Evolutionary conservation across 2,888 invertebrate genomes (phyloP).

Genomic region (Buathra laborator): DNA sequence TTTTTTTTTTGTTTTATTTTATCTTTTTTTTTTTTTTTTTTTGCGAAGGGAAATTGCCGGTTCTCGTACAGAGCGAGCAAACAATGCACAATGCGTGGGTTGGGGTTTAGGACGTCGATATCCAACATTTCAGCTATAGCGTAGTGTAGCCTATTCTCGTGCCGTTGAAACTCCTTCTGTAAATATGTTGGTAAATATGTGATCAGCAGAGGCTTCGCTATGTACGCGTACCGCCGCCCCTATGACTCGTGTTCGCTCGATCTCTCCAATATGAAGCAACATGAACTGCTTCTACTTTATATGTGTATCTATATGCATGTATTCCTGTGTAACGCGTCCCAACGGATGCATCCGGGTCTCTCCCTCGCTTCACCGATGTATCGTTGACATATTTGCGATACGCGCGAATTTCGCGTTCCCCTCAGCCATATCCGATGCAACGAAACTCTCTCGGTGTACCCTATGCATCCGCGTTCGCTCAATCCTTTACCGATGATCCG

Average conservation of each 20-base stretch:
- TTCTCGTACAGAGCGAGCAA: conserved; percentile 20
- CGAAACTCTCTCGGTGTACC: background rate
- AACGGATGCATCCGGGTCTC: conserved; percentile 14
- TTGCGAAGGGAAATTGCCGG: conserved; percentile 15
- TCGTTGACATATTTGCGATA: conserved; percentile 56
- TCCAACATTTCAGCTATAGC: conserved; percentile 37
- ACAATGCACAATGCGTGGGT: conserved; percentile 13
- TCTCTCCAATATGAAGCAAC: conserved; percentile 13
- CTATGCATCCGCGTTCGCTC: conserved; percentile 10
- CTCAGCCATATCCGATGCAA: background rate
- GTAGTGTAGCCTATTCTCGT: conserved; percentile 28
- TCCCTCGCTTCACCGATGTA: conserved; percentile 24
- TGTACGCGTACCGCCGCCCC: conserved; percentile 31
- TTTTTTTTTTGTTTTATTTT: conserved; percentile 4
- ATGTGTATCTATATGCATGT: background rate
- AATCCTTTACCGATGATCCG: conserved; percentile 1
- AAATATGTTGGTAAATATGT: conserved; percentile 65
- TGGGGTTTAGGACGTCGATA: conserved; percentile 28
- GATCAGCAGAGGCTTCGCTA: conserved; percentile 35
- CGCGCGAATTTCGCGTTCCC: conserved; percentile 39
- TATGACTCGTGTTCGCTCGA: conserved; percentile 55
- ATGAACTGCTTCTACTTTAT: background rate
- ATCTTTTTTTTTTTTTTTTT: background rate
- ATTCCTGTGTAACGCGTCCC: conserved; percentile 24
- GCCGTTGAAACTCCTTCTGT: conserved; percentile 43